These are phyloP conservation scores for Fratercula arctica DNA, from an alignment of 2,797 vertebrate species.

Conservation along the genomic window DNA sequence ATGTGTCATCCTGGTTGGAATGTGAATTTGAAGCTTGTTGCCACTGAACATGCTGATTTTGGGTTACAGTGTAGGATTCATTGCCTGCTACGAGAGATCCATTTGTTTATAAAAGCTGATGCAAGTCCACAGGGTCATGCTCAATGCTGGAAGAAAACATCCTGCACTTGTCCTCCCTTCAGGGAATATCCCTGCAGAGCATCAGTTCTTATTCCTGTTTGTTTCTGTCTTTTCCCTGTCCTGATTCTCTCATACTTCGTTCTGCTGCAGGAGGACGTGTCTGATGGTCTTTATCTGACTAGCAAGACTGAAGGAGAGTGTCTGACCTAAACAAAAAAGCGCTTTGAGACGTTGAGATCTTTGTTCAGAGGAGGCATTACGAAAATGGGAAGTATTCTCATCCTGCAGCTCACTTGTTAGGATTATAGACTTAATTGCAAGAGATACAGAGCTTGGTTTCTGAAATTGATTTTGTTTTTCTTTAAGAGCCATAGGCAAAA, in stretches of 20 bases:
- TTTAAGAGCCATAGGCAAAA: background rate
- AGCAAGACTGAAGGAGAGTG: background rate
- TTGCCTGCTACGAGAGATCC: background rate
- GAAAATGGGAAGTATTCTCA: background rate
- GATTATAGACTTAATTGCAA: background rate
- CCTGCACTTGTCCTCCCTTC: background rate
- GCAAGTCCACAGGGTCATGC: accelerated
- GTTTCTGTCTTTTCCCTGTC: background rate
- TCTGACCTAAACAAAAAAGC: background rate
- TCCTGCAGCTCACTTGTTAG: background rate
- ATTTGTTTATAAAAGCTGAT: background rate
- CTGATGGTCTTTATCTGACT: background rate
- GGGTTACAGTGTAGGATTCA: background rate
- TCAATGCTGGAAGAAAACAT: background rate
- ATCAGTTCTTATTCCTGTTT: background rate
- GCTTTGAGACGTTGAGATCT: background rate
- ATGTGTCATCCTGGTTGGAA: background rate
- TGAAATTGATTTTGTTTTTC: constrained; percentile 6
- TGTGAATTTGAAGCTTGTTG: background rate
- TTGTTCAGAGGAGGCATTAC: background rate
- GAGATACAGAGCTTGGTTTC: background rate
- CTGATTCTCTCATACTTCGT: background rate
- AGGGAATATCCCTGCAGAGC: background rate
- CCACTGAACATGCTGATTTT: background rate
- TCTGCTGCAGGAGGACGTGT: background rate